phyloP scores from a whole-genome alignment of 2,888 invertebrate genomes.

The Tipula helvola region DNA sequence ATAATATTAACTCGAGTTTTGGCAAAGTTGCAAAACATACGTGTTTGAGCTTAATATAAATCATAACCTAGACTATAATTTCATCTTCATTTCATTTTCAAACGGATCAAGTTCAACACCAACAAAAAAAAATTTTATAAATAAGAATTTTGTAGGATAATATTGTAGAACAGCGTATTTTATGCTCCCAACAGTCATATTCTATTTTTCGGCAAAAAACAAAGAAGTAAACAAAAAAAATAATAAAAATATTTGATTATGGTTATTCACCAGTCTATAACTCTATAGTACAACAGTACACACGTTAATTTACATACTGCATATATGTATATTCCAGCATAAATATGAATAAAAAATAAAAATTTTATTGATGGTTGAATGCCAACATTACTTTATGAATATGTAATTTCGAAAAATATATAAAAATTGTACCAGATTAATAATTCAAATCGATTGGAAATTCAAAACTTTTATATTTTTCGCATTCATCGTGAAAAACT shows the following conservation, averaged over 20 bases:
- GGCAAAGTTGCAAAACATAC: too few relatives aligned
- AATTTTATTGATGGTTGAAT: neutral
- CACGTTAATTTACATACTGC: neutral
- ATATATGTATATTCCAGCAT: neutral
- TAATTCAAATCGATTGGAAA: neutral
- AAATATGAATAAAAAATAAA: neutral
- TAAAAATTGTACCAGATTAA: neutral
- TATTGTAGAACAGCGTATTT: neutral
- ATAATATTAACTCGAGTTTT: too few relatives aligned
- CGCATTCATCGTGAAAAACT: neutral
- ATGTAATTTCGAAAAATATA: neutral
- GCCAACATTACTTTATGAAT: neutral
- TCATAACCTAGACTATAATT: too few relatives aligned
- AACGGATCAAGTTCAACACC: neutral
- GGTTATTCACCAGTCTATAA: neutral
- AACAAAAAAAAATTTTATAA: neutral
- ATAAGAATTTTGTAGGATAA: neutral
- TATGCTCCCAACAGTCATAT: neutral
- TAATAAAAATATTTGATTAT: neutral
- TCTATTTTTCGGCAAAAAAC: neutral
- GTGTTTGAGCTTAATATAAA: too few relatives aligned
- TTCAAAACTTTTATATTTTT: neutral
- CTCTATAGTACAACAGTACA: neutral
- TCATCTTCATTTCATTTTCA: too few relatives aligned
- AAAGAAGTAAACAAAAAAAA: too few relatives aligned